phyloP scores from a whole-genome alignment of 2,797 vertebrate species.

The Pygocentrus nattereri region DNA sequence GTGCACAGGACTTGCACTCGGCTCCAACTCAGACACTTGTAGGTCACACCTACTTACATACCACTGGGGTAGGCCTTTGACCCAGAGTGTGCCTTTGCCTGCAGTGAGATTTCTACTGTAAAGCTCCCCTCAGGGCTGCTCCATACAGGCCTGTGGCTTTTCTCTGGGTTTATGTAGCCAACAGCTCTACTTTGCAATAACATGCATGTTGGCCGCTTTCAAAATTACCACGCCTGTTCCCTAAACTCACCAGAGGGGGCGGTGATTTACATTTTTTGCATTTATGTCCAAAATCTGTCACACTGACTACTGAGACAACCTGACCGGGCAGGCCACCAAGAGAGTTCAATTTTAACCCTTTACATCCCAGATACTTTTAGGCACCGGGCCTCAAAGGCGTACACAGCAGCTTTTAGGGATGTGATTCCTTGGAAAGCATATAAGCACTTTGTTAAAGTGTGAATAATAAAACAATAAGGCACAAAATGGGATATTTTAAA shows the following conservation, averaged over 20 bases:
- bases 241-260: constrained; percentile 66
- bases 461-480: background rate
- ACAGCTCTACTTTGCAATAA: background rate
- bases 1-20: background rate
- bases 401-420: background rate
- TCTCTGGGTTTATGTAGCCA: background rate
- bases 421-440: background rate
- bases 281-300: background rate
- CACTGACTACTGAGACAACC: constrained; percentile 52
- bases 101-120: background rate
- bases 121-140: background rate
- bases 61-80: background rate
- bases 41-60: background rate
- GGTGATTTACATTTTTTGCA: constrained; percentile 52
- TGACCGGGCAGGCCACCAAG: background rate
- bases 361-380: constrained; percentile 53
- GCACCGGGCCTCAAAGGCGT: background rate
- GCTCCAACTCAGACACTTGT: background rate
- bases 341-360: constrained; percentile 70
- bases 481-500: background rate
- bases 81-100: background rate
- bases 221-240: constrained; percentile 18
- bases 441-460: no score
- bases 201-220: background rate
- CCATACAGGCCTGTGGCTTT: background rate